These are phyloP conservation scores for Schizothorax lantsangensis DNA, from an alignment of 2,797 vertebrate species.

Conservation along the genomic window DNA sequence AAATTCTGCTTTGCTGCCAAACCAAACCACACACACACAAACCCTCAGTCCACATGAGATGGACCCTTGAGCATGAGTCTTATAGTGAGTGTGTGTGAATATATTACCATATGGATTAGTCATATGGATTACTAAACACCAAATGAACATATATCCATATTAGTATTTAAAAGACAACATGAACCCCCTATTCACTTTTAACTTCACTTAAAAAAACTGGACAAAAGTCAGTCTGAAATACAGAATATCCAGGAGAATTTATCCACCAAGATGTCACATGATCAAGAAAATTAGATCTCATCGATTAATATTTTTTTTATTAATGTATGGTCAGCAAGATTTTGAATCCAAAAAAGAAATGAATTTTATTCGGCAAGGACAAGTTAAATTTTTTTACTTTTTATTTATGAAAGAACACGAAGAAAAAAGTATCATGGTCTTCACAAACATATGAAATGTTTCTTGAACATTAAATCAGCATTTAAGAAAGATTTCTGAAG, in stretches of 20 bases:
- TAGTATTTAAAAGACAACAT: background rate
- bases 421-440: too few species aligned
- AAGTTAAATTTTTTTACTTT: background rate
- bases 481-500: background rate
- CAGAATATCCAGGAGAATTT: background rate
- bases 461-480: background rate
- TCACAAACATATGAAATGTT: background rate
- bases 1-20: conserved; percentile 34
- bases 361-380: background rate
- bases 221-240: background rate
- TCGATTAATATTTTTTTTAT: background rate
- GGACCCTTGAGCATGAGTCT: conserved; percentile 8
- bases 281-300: background rate
- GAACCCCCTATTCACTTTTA: background rate
- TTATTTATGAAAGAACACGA: too few species aligned
- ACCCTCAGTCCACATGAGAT: background rate
- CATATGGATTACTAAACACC: background rate
- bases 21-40: conserved; percentile 28
- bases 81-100: background rate
- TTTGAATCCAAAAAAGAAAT: background rate
- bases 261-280: background rate
- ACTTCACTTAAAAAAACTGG: background rate
- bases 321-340: background rate
- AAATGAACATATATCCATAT: background rate
- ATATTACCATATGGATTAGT: background rate